Percentiles rank a stretch among this genome's conserved stretches.
Conservation (phyloP, 2,888 invertebrate species). For the Protonemura montana region DNA sequence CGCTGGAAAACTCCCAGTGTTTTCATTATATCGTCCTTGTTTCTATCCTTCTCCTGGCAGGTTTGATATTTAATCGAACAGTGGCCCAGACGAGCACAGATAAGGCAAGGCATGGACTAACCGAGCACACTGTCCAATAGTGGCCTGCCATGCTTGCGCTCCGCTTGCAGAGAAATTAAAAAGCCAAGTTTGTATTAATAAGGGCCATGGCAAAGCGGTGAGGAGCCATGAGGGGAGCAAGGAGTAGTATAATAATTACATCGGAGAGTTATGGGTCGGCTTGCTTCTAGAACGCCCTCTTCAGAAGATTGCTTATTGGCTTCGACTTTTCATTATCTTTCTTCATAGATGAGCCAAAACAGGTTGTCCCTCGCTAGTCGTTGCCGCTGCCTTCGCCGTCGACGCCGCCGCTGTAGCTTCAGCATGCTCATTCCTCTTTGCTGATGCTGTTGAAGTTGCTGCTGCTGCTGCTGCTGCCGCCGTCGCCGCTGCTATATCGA, state of each 20-base stretch:
- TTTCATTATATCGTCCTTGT: too few species aligned
- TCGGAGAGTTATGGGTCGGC: constrained; percentile 48
- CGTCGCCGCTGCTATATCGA: neutral
- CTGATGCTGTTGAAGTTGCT: neutral
- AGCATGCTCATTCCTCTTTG: neutral
- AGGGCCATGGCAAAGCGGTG: constrained; percentile 15
- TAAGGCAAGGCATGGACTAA: neutral
- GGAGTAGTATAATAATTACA: constrained; percentile 47
- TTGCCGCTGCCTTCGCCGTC: neutral
- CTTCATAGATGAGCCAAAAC: constrained; percentile 36
- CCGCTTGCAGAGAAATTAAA: constrained; percentile 16
- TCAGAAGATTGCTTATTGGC: constrained; percentile 47
- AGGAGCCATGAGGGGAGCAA: neutral
- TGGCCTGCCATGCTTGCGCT: constrained; percentile 7
- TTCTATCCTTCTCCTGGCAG: neutral
- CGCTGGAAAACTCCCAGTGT: too few species aligned
- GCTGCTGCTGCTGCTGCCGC: neutral
- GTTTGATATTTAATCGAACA: neutral
- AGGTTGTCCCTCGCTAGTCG: constrained; percentile 22
- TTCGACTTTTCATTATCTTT: constrained; percentile 45
- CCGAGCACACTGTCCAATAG: neutral
- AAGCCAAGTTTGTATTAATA: constrained; percentile 37
- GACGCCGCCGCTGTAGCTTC: neutral
- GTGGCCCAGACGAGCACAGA: neutral
- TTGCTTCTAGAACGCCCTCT: constrained; percentile 41